Conservation (phyloP, 2,113 vertebrate genomes). For the Empidonax traillii region DNA sequence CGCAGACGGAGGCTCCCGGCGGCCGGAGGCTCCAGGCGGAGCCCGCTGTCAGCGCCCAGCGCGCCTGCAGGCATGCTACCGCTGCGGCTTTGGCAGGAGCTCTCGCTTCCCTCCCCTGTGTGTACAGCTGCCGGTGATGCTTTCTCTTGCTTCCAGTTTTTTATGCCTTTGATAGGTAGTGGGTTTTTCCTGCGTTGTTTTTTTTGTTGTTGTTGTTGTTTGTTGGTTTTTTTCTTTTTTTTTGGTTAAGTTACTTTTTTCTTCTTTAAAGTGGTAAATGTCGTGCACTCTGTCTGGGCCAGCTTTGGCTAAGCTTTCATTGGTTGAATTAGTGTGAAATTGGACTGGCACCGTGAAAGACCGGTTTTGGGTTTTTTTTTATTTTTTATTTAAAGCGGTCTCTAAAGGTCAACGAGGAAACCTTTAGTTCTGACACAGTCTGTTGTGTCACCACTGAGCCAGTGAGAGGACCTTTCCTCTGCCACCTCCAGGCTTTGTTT, state of each 20-base stretch:
- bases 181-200: fast-evolving
- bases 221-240: background rate
- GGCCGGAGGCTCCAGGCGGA: background rate
- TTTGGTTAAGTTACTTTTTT: background rate
- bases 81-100: background rate
- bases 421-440: background rate
- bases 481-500: background rate
- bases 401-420: background rate
- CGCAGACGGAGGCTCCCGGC: background rate
- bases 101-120: background rate
- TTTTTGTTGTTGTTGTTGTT: too few species aligned
- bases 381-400: background rate
- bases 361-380: too few species aligned
- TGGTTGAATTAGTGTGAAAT: background rate
- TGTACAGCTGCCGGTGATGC: background rate
- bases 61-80: background rate
- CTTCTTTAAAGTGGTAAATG: background rate
- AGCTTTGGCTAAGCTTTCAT: background rate
- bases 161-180: background rate
- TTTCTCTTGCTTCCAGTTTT: background rate
- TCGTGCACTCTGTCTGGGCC: background rate
- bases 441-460: background rate
- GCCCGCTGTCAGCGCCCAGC: background rate
- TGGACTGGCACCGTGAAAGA: background rate
- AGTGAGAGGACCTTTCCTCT: background rate